Evolutionary conservation across 2,113 vertebrate genomes (phyloP), one percentile per base, ranked within the genome.

Genomic region (Tragulus kanchil): DNA sequence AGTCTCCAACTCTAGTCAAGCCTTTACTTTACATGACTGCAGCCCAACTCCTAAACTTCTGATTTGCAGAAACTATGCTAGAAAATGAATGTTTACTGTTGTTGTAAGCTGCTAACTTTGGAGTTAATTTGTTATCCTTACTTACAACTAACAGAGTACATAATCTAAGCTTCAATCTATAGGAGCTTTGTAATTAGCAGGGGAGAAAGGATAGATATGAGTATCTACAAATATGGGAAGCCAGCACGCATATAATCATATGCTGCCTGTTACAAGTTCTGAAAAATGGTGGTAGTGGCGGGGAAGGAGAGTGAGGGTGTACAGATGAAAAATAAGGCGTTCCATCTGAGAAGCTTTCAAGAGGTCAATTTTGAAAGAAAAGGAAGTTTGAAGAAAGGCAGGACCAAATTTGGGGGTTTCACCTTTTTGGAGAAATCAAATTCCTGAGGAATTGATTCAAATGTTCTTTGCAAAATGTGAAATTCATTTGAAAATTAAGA

Each of bases 401-500:
- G 56, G 26, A 71, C 28, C 54, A 75, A 19, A 65, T 52, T 71
- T 61, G 12, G 12, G 48, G 36, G 15, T 45, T 59, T 81, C 45
- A 83, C 28, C 13, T 85, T 85, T 79, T 59, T 73, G 62, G 25
- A 96, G n/a, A 93, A 92, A 56, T 6, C 75, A 93, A 82, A 84
- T 92, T 89, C 36, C 85, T 90, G 64, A 92, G 36, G 36, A 50
- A 16, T 45, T 96, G 67, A 77, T 73, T 23, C 26, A 90, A 75
- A 61, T 19, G 4, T 83, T 96, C 48, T 92, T 95, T 90, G 36
- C 19, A 64, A 94, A 85, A 59, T 79, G n/a, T 92, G 77, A 90
- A 92, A 94, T 28, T 71, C 31, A 52, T 69, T 90, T 75, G 54
- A 88, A 94, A 95, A 84, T 83, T 23, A 77, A 95, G 90, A 59